These are phyloP conservation scores for Muntiacus reevesi DNA, from an alignment of 2,113 vertebrate genomes.

Conservation along the genomic window DNA sequence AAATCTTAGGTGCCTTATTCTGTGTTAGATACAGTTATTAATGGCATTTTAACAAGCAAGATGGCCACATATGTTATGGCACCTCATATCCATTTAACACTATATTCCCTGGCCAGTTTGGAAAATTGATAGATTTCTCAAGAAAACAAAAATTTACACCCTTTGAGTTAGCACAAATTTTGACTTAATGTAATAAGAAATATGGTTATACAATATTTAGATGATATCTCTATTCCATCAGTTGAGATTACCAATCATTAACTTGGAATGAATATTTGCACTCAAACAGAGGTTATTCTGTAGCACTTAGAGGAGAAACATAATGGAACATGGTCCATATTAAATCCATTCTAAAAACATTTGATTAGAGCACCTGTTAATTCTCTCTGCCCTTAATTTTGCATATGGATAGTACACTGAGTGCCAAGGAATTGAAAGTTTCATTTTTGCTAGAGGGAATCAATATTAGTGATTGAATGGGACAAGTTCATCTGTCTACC, in stretches of 20 bases:
- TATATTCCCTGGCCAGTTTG: background rate
- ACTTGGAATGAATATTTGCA: background rate
- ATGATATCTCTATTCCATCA: background rate
- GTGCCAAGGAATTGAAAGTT: slow-evolving; percentile 29
- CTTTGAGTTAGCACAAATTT: background rate
- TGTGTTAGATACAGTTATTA: background rate
- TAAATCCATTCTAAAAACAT: slow-evolving; percentile 21
- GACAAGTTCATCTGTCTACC: slow-evolving; percentile 29
- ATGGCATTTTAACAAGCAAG: background rate
- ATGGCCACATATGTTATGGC: background rate
- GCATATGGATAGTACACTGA: background rate
- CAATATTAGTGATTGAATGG: slow-evolving; percentile 40
- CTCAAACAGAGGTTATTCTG: background rate
- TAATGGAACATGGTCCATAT: background rate
- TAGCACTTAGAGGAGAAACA: background rate
- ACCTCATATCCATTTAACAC: background rate
- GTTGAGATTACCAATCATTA: background rate
- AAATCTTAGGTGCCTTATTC: background rate
- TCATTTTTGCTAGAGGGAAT: background rate
- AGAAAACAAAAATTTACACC: background rate
- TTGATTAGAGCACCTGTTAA: slow-evolving; percentile 27
- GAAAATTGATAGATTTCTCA: background rate
- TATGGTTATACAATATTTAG: background rate
- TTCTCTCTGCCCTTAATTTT: slow-evolving; percentile 48
- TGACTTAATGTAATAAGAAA: background rate